phyloP scores from a whole-genome alignment of 2,797 vertebrate species.

The Neosalanx taihuensis region DNA sequence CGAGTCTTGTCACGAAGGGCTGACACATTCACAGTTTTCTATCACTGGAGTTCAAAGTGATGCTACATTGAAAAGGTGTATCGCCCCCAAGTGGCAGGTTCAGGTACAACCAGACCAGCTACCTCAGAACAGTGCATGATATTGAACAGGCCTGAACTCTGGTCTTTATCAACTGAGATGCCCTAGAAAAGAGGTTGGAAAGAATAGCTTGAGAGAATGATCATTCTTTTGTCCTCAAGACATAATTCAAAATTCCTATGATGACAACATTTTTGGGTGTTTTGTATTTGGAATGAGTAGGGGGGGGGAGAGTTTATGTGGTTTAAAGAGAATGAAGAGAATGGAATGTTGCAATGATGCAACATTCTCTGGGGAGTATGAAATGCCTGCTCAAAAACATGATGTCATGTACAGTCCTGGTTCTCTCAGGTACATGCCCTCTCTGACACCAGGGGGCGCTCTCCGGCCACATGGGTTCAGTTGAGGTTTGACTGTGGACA shows the following conservation, averaged over 20 bases:
- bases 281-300: too few relatives aligned
- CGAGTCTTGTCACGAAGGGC: slow-evolving; percentile 30
- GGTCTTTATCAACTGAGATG: neutral
- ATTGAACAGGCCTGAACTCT: neutral
- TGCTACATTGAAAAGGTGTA: slow-evolving; percentile 22
- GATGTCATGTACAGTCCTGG: neutral
- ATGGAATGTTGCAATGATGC: neutral
- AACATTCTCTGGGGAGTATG: slow-evolving; percentile 7
- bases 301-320: neutral
- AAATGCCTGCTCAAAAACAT: slow-evolving; percentile 3
- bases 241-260: neutral
- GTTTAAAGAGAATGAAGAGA: neutral
- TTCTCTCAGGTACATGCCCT: slow-evolving; percentile 2
- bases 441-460: slow-evolving; percentile 16
- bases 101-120: neutral
- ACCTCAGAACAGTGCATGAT: neutral
- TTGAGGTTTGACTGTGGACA: neutral
- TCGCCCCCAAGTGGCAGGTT: slow-evolving; percentile 48
- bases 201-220: neutral
- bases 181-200: neutral
- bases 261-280: neutral
- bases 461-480: neutral
- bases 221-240: neutral
- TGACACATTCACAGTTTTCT: neutral
- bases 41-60: too few relatives aligned